Evolutionary conservation across 2,797 vertebrate genomes (phyloP), one percentile per base, ranked within the genome.

Genomic region (Crocodylus rhombifer): DNA sequence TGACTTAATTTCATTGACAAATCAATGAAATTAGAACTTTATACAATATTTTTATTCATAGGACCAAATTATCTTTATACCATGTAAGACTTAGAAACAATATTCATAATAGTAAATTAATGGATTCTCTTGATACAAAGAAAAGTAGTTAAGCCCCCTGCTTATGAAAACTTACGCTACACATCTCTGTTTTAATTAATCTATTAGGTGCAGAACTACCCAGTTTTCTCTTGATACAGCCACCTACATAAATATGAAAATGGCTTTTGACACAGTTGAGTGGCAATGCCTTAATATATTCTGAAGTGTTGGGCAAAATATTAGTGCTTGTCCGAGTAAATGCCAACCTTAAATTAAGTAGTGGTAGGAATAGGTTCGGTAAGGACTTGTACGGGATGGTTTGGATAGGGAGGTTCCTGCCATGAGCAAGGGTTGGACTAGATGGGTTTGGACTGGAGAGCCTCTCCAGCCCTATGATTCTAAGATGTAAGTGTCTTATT

Each of bases 31-130:
- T 61, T 17, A 64, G 65, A 88, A 82, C 3, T 21, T 63, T 69
- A 67, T 84, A 63, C 3, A 80, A 76, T 14, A 86, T 55, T 4
- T 67, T 33, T 67, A 67, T 67, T 17, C n/a, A 67, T 11, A 67
- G 18, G 9, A 33, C n/a, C 6, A 91, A 84, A 62, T 60, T 26
- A 91, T 58, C 42, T 82, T 73, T 63, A 84, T 10, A 51, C 7
- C 67, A 80, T 11, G 15, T 7, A 42, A 80, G 20, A 26, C 9
- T 21, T 33, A 42, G 12, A 88, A 88, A 71, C 2, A 58, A 13
- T 26, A 67, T 62, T 89, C 71, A 81, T 77, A 74, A 69, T 1
- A 1, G 14, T 5, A 78, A 20, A 0, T 0, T 9, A 21, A 17
- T 25, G 67, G 20, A 63, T 17, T n/a, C 55, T 62, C 12, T 79